These are phyloP conservation scores for western clawed frog (Xenopus tropicalis) DNA, from an alignment of 2,113 vertebrate genomes.

Conservation along the genomic window DNA sequence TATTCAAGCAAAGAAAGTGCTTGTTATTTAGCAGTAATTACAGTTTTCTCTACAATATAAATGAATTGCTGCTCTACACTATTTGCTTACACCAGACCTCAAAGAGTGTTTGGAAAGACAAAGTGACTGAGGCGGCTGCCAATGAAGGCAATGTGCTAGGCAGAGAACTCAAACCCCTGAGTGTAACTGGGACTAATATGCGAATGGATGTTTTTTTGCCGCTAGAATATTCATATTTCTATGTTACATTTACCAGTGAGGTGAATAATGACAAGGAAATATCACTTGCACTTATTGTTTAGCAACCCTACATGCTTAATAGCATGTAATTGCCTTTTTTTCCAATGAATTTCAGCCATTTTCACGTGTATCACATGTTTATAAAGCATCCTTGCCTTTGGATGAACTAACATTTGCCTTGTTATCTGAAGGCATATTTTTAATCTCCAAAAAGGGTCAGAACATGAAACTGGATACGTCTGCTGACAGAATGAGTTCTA, in stretches of 20 bases:
- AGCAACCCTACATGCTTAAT: neutral
- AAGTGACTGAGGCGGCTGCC: neutral
- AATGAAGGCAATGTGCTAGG: neutral
- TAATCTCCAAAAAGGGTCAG: too few relatives aligned
- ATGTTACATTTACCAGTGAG: neutral
- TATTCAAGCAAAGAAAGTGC: constrained; percentile 29
- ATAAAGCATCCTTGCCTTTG: too few relatives aligned
- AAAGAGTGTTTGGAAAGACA: neutral
- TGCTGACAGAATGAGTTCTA: too few relatives aligned
- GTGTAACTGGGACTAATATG: too few relatives aligned
- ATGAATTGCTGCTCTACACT: constrained; percentile 26
- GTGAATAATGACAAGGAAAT: neutral
- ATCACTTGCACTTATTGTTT: neutral
- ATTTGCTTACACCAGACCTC: constrained; percentile 5
- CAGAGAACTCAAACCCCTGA: too few relatives aligned
- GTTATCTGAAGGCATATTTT: too few relatives aligned
- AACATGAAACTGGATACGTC: too few relatives aligned
- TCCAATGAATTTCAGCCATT: neutral
- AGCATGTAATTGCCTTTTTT: neutral
- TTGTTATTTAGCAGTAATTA: constrained; percentile 40
- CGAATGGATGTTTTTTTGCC: neutral
- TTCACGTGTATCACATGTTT: too few relatives aligned
- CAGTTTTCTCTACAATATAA: constrained; percentile 39
- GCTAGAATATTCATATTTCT: neutral
- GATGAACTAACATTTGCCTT: too few relatives aligned